Conservation (phyloP, 2,888 invertebrate species). For the Drosophila recens region DNA sequence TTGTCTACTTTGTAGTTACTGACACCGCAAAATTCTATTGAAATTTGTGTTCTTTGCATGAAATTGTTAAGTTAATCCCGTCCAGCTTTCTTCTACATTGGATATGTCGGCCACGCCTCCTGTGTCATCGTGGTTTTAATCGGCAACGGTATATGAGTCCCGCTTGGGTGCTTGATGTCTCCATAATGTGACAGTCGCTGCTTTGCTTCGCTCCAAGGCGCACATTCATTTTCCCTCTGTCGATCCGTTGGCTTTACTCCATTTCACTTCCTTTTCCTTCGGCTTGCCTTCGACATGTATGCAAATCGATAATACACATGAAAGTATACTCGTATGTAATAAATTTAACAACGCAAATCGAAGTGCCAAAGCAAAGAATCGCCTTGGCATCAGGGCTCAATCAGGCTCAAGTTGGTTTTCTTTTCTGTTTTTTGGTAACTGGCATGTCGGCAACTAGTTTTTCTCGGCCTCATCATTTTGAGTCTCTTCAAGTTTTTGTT, state of each 20-base stretch:
- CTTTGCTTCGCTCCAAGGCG: conserved; percentile 55
- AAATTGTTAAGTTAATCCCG: conserved; percentile 45
- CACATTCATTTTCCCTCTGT: conserved; percentile 55
- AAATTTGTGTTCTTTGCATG: conserved; percentile 49
- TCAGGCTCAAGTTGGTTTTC: conserved; percentile 42
- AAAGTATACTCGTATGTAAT: conserved; percentile 57
- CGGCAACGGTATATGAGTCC: conserved; percentile 64
- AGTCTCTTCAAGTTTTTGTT: conserved; percentile 31
- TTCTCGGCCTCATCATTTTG: conserved; percentile 40
- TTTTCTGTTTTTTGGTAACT: conserved; percentile 11
- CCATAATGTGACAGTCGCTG: conserved; percentile 71
- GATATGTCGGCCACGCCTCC: not conserved
- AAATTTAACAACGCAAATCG: conserved; percentile 67
- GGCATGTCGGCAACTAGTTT: conserved; percentile 44
- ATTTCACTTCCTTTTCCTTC: not conserved
- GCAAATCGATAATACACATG: conserved; percentile 67
- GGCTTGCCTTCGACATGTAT: conserved; percentile 8
- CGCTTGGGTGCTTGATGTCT: conserved; percentile 74
- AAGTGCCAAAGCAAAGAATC: conserved; percentile 51
- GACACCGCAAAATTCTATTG: conserved; percentile 52
- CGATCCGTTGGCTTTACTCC: conserved; percentile 26
- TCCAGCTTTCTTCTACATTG: conserved; percentile 14
- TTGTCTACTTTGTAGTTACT: conserved; percentile 50
- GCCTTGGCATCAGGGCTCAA: conserved; percentile 47
- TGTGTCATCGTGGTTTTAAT: conserved; percentile 54